Evolutionary conservation across 2,113 vertebrate genomes (phyloP).

Genomic region (Canis aureus): DNA sequence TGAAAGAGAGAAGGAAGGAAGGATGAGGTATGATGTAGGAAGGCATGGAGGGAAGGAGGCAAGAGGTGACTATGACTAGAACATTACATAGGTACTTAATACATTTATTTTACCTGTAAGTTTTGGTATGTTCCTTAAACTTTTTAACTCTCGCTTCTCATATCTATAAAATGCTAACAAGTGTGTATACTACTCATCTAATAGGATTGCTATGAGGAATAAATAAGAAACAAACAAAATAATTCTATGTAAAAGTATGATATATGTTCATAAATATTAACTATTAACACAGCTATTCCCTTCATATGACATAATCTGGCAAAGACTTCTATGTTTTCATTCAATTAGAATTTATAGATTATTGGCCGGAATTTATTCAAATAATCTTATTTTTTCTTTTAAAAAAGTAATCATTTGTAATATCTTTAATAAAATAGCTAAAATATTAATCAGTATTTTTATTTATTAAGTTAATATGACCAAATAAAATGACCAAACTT

Average conservation of each 20-base stretch:
- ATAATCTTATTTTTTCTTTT: not conserved
- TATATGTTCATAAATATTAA: too few species aligned
- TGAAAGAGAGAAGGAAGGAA: not conserved
- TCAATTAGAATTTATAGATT: not conserved
- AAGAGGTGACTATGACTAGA: not conserved
- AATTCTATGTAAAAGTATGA: not conserved
- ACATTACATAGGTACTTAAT: not conserved
- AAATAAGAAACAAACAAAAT: not conserved
- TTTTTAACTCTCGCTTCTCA: not conserved
- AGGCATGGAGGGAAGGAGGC: not conserved
- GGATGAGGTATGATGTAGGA: not conserved
- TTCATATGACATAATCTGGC: not conserved
- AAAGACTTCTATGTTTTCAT: not conserved
- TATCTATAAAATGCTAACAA: not conserved
- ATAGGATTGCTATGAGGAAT: not conserved
- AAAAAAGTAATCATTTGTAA: not conserved
- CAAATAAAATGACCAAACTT: not conserved
- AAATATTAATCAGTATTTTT: not conserved
- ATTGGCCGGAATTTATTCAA: not conserved
- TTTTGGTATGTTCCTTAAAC: not conserved
- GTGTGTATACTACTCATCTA: not conserved
- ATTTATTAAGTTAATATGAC: not conserved
- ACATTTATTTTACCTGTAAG: not conserved
- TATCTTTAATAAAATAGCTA: not conserved
- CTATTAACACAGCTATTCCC: not conserved